Evolutionary conservation across 2,888 invertebrate genomes (phyloP), one percentile per base, ranked within the genome.

Genomic region (Hedya salicella): DNA sequence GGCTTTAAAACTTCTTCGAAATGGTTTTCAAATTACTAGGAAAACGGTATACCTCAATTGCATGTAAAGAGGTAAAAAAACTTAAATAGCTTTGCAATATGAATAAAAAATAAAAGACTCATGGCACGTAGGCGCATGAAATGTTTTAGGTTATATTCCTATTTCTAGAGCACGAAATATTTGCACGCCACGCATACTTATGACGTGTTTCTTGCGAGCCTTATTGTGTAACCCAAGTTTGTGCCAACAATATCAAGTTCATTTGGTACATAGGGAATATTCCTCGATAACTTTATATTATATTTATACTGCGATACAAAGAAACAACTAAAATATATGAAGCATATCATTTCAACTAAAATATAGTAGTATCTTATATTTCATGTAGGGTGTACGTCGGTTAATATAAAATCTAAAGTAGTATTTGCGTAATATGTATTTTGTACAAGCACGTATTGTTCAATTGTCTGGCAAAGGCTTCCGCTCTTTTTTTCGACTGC

Each of bases 121-220:
- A 53, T 65, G 44, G 19, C 65, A 53, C 60, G 65, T 65, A 57
- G 52, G 8, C 48, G 13, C 14, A n/a, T 16, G 54, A 49, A 54
- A 66, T 66, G 61, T 40, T 60, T 40, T 48, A 66, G 50, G 50
- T 64, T 64, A 57, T 64, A 39, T 60, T 60, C 44, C 59, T 60
- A 65, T 60, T 60, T 66, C 60, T 54, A 42, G 54, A 32, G 66
- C 53, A 66, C 54, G 48, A 36, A 46, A 65, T 54, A 66, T 54
- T 61, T 61, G 53, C 61, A 66, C 66, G 54, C 48, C 54, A 48
- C 40, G 66, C 66, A 59, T 65, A 53, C 65, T 61, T 61, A 61
- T 54, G 60, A 49, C 54, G 61, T 61, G 49, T 66, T 66, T 66
- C 60, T 61, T 40, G n/a, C 57, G 21, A 36, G 25, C 21, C 57